Evolutionary conservation across 2,888 invertebrate species (phyloP), one percentile per base, ranked within the genome.

Genomic region (Phasia obesa): DNA sequence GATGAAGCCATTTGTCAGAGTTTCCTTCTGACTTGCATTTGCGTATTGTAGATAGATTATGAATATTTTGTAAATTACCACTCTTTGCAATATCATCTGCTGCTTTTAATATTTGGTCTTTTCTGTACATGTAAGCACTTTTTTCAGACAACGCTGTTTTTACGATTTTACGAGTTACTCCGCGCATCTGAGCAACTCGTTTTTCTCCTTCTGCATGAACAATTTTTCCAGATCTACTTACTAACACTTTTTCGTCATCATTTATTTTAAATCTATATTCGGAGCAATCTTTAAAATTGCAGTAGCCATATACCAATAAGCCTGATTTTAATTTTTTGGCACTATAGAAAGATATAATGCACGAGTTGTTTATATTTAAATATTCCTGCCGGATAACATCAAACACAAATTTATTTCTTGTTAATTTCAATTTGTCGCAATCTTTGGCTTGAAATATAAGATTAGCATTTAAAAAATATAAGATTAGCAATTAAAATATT

Each of bases 61-160:
- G 38, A 4, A 51, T 7, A 17, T 42, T 59, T 49, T 70, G 27
- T 5, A 31, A n/a, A 44, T 73, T 60, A 42, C 57, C 31, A 27
- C 21, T 57, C 5, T 57, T 57, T 4, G 27, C 38, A 53, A 67
- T 55, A 5, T 67, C 53, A 19, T 57, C 57, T 31, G 57, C 15
- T 15, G 70, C 70, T 38, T 60, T 51, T 1, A 73, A 25, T 23
- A 73, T 35, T 51, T 73, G 51, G 4, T 38, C 25, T 35, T 59
- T 71, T 47, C 70, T n/a, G 6, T 60, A 59, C 1, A 62, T 19
- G n/a, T 73, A 73, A 7, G 73, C 23, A 21, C 60, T 42, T 27
- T 73, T 53, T 6, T 6, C 13, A 13, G 23, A 5, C 19, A 53
- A 19, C 1, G 7, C n/a, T 25, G 42, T 51, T 55, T 69, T 55